phyloP scores from a whole-genome alignment of 92 coral and sea anemone species.

The Epizoanthus illoricatus region DNA sequence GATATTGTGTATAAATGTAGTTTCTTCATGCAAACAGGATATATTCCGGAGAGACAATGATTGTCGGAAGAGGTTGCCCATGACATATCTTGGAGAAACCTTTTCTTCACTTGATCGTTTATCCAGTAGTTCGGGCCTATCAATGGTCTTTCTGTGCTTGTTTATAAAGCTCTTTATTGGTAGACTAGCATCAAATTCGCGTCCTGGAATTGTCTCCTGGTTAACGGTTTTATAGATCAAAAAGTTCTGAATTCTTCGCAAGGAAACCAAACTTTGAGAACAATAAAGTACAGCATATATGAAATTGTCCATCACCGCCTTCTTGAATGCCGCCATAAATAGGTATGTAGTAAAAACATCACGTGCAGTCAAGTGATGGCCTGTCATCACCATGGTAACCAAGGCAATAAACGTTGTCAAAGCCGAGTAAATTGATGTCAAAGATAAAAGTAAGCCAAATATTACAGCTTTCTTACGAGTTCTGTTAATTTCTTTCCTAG shows the following conservation, averaged over 20 bases:
- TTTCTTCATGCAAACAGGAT: no score
- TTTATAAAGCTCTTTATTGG: no score
- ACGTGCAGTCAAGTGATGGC: not conserved
- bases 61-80: not conserved
- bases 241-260: not conserved
- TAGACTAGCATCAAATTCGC: no score
- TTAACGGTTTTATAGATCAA: not conserved
- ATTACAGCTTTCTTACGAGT: not conserved
- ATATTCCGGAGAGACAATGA: not conserved
- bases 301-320: not conserved
- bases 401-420: slow-evolving; percentile 3
- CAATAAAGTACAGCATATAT: not conserved
- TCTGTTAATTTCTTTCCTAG: not conserved
- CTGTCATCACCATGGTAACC: slow-evolving; percentile 1
- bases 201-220: no score
- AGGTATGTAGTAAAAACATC: not conserved
- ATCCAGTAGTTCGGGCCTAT: no score
- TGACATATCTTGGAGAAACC: not conserved
- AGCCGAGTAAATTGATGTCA: not conserved
- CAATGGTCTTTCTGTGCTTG: no score
- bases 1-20: not conserved
- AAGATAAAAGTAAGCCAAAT: not conserved
- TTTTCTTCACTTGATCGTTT: not conserved
- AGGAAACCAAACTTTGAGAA: not conserved
- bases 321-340: not conserved